These are phyloP conservation scores for Xestoiulus laeticollis DNA, from an alignment of 2,888 invertebrate species.

Conservation along the genomic window DNA sequence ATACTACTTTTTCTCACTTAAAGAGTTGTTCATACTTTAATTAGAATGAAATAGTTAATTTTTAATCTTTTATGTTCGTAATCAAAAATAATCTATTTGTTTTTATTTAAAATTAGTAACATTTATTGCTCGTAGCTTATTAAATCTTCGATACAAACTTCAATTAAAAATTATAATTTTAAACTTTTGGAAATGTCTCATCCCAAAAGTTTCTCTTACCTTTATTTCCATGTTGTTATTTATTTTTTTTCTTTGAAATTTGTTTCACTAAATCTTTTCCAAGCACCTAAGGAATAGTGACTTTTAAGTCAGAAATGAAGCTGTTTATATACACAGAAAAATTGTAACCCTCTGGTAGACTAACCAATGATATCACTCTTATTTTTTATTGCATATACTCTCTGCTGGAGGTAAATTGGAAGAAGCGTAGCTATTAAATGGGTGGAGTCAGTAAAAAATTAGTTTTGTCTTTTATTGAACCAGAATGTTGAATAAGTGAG, in stretches of 20 bases:
- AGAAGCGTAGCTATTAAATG: neutral
- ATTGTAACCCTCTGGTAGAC: neutral
- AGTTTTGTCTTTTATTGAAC: neutral
- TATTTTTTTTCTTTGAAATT: neutral
- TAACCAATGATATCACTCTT: neutral
- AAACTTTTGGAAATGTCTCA: neutral
- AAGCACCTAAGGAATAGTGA: neutral
- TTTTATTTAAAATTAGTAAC: neutral
- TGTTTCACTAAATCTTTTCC: neutral
- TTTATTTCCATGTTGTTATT: neutral
- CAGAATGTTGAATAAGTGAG: neutral
- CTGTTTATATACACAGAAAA: neutral
- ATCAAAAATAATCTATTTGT: neutral
- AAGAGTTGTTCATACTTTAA: too few relatives aligned
- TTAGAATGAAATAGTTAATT: too few relatives aligned
- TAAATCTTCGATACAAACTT: neutral
- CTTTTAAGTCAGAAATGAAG: neutral
- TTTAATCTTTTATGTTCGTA: neutral
- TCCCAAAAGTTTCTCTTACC: neutral
- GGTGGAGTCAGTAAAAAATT: neutral
- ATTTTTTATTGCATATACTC: neutral
- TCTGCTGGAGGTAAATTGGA: neutral
- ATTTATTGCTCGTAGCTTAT: neutral
- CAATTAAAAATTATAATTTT: neutral
- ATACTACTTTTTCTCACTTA: too few relatives aligned